These are phyloP conservation scores for Varroa destructor DNA, from an alignment of 1,140 invertebrate genomes.

Conservation along the genomic window DNA sequence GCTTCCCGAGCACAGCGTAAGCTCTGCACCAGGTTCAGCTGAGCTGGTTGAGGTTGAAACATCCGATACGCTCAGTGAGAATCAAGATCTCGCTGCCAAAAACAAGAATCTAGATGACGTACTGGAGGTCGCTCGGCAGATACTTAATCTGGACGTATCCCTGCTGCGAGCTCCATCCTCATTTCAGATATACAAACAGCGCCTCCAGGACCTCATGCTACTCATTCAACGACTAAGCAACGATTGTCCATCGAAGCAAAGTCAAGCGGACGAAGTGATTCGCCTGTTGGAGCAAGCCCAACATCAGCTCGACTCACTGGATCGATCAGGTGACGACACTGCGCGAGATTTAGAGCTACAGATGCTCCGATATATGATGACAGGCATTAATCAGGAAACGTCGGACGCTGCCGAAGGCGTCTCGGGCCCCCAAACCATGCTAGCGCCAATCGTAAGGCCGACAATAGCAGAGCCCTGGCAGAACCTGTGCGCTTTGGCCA, in stretches of 20 bases:
- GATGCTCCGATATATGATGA: slow-evolving; percentile 10
- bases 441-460: background rate
- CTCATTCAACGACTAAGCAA: background rate
- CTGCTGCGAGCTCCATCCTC: slow-evolving; percentile 17
- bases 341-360: background rate
- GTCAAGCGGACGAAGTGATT: background rate
- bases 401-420: background rate
- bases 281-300: background rate
- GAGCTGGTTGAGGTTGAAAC: slow-evolving; percentile 15
- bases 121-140: slow-evolving; percentile 2
- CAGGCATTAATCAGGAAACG: background rate
- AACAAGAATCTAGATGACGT: slow-evolving; percentile 5
- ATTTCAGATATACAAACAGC: slow-evolving; percentile 15
- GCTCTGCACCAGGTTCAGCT: background rate
- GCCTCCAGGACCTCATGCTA: background rate
- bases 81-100: background rate
- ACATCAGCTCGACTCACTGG: background rate
- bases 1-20: slow-evolving; percentile 22
- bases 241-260: background rate
- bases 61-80: background rate
- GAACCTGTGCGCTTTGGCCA: background rate
- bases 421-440: background rate
- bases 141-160: slow-evolving; percentile 12
- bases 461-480: background rate
- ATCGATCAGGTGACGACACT: background rate